Conservation (phyloP, 1,140 invertebrate species). For the Samia ricini region DNA sequence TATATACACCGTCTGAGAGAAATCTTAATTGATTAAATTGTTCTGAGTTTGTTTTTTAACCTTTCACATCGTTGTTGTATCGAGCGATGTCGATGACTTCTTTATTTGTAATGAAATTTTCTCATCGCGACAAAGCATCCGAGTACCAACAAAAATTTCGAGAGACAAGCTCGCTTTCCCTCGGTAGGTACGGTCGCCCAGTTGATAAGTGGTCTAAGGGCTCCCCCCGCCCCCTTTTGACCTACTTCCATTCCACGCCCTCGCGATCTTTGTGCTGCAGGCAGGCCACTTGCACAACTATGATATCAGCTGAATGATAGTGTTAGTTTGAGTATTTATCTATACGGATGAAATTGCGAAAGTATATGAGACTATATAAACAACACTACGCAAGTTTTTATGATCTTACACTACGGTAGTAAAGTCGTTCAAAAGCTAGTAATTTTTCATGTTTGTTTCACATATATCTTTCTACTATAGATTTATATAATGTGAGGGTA, state of each 20-base stretch:
- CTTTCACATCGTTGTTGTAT: constrained; percentile 3
- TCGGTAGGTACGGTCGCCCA: constrained; percentile 52
- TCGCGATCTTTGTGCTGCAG: constrained; percentile 70
- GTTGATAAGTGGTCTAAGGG: constrained; percentile 74
- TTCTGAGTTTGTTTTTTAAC: constrained; percentile 2
- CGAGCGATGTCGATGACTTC: constrained; percentile 7
- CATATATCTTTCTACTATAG: no score
- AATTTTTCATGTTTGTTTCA: no score
- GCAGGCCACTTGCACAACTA: constrained; percentile 69
- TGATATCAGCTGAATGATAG: constrained; percentile 71
- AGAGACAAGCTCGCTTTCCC: constrained; percentile 65
- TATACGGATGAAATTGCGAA: constrained; percentile 28
- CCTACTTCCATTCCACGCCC: constrained; percentile 65
- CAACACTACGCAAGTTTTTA: neutral
- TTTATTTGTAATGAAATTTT: constrained; percentile 16
- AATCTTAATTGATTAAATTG: neutral
- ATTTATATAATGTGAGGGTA: no score
- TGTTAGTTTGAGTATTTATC: constrained; percentile 37
- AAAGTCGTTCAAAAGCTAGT: no score
- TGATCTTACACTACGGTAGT: neutral
- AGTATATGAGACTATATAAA: neutral
- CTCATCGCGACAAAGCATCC: constrained; percentile 27
- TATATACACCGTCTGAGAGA: neutral
- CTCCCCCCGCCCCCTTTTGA: constrained; percentile 57
- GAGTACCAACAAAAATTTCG: constrained; percentile 53